Evolutionary conservation across 2,888 invertebrate species (phyloP).

Genomic region (Xestia sexstrigata): DNA sequence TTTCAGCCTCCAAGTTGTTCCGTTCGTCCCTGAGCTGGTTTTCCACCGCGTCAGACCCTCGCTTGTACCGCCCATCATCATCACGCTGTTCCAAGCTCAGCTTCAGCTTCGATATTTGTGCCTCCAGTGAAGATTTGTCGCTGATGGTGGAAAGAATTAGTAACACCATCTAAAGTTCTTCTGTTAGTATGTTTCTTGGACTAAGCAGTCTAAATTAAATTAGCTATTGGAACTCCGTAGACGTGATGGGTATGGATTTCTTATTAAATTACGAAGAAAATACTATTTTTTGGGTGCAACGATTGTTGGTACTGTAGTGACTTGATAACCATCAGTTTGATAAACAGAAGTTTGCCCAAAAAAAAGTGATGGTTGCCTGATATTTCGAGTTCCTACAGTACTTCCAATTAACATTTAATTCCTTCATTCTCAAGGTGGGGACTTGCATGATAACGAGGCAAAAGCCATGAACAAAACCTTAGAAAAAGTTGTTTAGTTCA

Average conservation of each 20-base stretch:
- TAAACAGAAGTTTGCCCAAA: background rate
- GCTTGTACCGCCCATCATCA: conserved; percentile 92
- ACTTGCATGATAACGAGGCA: background rate
- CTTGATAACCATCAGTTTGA: background rate
- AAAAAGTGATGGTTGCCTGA: background rate
- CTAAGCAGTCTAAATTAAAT: background rate
- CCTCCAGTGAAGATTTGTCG: conserved; percentile 93
- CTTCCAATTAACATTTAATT: background rate
- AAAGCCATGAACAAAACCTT: background rate
- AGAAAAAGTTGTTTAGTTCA: background rate
- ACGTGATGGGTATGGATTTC: background rate
- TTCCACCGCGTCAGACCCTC: conserved; percentile 92
- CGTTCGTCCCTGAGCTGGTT: conserved; percentile 95
- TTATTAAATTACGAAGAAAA: no score
- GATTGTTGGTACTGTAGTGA: background rate
- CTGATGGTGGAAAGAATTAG: conserved; percentile 74
- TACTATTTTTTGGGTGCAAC: fast-evolving
- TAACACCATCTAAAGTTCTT: background rate
- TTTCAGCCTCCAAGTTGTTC: conserved; percentile 94
- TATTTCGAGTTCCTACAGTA: background rate
- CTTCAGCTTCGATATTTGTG: conserved; percentile 93
- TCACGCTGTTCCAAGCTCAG: conserved; percentile 91
- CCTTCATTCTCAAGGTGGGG: background rate
- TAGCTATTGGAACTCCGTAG: background rate
- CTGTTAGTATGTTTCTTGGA: background rate